These are phyloP conservation scores for Trichonephila clavipes DNA, from an alignment of 1,140 invertebrate genomes.

Conservation along the genomic window DNA sequence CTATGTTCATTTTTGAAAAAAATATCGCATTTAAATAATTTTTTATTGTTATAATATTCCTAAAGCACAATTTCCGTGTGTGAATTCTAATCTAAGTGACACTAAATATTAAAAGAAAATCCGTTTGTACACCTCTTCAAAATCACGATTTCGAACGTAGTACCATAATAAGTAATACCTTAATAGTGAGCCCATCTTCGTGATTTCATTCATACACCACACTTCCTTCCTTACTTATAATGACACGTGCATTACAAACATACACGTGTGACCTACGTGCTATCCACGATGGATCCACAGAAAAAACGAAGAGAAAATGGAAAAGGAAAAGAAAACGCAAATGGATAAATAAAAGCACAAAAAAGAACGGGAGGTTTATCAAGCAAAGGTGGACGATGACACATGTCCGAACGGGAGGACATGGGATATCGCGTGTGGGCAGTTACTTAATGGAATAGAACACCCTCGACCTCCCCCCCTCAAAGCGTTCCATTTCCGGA, in stretches of 20 bases:
- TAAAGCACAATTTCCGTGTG: too few species aligned
- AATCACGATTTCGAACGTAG: too few species aligned
- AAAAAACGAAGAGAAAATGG: not conserved
- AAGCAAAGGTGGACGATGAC: conserved; percentile 57
- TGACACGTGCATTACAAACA: not conserved
- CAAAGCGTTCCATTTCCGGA: conserved; percentile 53
- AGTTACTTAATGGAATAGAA: conserved; percentile 69
- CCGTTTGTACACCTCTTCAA: too few species aligned
- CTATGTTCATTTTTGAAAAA: too few species aligned
- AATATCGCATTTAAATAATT: too few species aligned
- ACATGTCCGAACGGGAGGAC: conserved; percentile 51
- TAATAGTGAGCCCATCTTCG: too few species aligned
- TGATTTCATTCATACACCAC: not conserved
- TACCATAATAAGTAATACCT: too few species aligned
- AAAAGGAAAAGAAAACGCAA: not conserved
- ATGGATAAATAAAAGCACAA: too few species aligned
- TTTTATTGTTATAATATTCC: too few species aligned
- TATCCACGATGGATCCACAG: not conserved
- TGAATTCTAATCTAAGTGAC: too few species aligned
- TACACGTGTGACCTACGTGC: not conserved
- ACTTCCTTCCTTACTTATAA: not conserved
- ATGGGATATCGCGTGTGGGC: conserved; percentile 65
- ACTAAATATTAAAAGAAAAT: too few species aligned
- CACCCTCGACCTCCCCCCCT: not conserved
- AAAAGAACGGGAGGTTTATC: conserved; percentile 29